Conservation (phyloP, 2,797 vertebrate genomes). For the Rhabdomys pumilio region DNA sequence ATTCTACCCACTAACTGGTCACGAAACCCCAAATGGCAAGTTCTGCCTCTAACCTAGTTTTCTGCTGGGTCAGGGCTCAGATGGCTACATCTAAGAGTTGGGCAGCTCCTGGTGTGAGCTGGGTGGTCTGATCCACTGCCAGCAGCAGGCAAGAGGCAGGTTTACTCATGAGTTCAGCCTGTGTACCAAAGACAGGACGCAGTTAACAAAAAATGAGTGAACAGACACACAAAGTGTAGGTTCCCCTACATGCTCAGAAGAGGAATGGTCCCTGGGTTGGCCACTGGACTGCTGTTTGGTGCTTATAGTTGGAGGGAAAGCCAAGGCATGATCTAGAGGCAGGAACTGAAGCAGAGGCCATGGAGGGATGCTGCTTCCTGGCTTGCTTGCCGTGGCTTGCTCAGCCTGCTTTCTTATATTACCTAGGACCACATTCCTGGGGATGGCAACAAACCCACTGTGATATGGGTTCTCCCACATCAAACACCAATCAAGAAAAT, state of each 20-base stretch:
- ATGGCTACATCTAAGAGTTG: neutral
- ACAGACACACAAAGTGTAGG: neutral
- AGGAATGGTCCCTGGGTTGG: neutral
- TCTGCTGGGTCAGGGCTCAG: neutral
- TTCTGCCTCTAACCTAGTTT: neutral
- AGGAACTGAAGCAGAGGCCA: neutral
- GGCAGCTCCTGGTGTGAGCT: neutral
- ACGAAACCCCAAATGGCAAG: neutral
- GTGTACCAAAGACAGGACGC: neutral
- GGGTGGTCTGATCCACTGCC: neutral
- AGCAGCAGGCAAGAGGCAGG: neutral
- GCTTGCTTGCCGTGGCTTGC: neutral
- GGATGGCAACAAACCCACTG: neutral
- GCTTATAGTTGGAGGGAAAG: neutral
- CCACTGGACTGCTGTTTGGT: neutral
- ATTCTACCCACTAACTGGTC: neutral
- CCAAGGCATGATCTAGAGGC: neutral
- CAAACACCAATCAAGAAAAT: neutral
- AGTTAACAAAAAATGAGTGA: constrained; percentile 13
- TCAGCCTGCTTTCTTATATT: neutral
- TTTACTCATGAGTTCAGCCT: neutral
- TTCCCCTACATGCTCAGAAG: neutral
- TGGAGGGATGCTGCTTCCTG: neutral
- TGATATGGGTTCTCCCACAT: neutral
- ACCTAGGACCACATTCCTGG: neutral